Evolutionary conservation across 1,140 invertebrate genomes (phyloP).

Genomic region (Tetranychus cinnabarinus): DNA sequence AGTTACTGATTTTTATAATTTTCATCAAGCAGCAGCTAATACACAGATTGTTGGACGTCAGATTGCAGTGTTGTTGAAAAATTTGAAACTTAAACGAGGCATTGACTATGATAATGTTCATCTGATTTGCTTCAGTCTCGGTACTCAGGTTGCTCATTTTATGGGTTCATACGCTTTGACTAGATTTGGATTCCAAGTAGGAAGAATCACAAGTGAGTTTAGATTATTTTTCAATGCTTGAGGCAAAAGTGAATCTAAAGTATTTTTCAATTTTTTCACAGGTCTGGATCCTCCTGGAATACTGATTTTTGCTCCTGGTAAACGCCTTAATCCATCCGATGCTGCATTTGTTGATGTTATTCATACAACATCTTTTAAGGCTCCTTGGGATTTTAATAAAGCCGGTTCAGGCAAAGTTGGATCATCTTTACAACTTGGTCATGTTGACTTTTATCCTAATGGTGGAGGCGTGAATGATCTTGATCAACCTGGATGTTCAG

Average conservation of each 20-base stretch:
- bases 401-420: neutral
- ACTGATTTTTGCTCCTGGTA: neutral
- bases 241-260: neutral
- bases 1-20: neutral
- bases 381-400: neutral
- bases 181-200: neutral
- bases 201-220: neutral
- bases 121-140: constrained; percentile 34
- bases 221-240: neutral
- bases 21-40: constrained; percentile 12
- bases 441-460: neutral
- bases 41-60: constrained; percentile 20
- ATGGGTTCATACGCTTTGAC: constrained; percentile 18
- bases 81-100: constrained; percentile 3
- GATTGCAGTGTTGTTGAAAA: constrained; percentile 15
- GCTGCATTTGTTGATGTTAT: neutral
- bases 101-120: constrained; percentile 20
- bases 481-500: neutral
- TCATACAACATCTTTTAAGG: neutral
- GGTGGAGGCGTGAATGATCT: neutral
- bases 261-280: neutral
- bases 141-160: constrained; percentile 34
- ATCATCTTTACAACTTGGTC: neutral
- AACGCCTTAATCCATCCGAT: neutral
- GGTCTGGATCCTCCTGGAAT: neutral